Evolutionary conservation across 2,888 invertebrate species (phyloP).

Genomic region (Octonoba sinensis): DNA sequence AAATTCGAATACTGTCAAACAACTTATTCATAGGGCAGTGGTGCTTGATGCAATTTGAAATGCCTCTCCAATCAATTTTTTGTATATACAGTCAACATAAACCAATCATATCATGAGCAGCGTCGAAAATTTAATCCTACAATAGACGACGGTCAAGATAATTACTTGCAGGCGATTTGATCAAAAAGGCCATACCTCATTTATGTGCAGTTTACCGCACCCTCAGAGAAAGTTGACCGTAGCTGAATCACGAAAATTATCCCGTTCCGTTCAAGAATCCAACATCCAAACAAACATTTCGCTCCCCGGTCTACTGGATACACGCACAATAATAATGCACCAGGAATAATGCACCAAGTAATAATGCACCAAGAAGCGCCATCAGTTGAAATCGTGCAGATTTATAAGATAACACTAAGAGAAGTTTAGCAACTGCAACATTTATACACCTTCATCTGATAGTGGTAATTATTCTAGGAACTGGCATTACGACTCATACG

Average conservation of each 20-base stretch:
- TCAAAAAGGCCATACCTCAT: background rate
- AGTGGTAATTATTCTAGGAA: too few relatives aligned
- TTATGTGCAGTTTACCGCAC: background rate
- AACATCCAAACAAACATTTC: background rate
- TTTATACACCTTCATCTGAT: too few relatives aligned
- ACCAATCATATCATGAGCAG: too few relatives aligned
- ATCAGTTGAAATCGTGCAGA: background rate
- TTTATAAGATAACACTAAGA: background rate
- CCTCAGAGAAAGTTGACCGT: background rate
- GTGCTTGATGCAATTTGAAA: too few relatives aligned
- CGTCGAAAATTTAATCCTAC: background rate
- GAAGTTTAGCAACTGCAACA: background rate
- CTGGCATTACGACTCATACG: background rate
- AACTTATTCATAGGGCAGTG: too few relatives aligned
- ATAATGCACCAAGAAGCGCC: background rate
- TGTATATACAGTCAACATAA: too few relatives aligned
- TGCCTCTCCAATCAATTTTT: too few relatives aligned
- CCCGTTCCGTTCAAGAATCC: background rate
- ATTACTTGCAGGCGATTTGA: background rate
- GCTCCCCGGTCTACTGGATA: background rate
- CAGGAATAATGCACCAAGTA: too few relatives aligned
- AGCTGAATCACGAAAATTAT: background rate
- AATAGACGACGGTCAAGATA: background rate
- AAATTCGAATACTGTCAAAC: too few relatives aligned
- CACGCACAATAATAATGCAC: too few relatives aligned